phyloP scores from a whole-genome alignment of 2,888 invertebrate genomes.

The Eulithis prunata region DNA sequence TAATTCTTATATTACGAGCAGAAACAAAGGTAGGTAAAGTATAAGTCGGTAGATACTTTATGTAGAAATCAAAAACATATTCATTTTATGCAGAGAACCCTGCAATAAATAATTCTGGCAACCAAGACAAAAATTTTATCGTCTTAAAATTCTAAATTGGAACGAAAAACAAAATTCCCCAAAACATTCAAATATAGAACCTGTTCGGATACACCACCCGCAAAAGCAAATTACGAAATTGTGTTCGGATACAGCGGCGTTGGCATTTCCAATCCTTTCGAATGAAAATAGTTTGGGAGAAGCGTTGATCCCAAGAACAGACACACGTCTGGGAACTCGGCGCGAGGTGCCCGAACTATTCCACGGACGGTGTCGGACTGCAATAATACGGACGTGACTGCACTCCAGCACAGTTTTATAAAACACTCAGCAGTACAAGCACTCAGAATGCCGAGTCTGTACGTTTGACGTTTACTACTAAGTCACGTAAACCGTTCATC shows the following conservation, averaged over 20 bases:
- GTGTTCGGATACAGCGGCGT: constrained; percentile 21
- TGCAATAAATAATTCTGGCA: neutral
- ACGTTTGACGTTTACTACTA: too few species aligned
- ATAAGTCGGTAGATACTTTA: too few species aligned
- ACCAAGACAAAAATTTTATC: neutral
- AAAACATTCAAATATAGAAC: constrained; percentile 19
- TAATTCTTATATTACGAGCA: too few species aligned
- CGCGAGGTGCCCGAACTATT: constrained; percentile 38
- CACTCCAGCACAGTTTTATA: constrained; percentile 31
- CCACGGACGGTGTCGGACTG: constrained; percentile 41
- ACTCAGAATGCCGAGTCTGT: too few species aligned
- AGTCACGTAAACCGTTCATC: too few species aligned
- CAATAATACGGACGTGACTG: constrained; percentile 50
- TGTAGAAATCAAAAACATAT: too few species aligned
- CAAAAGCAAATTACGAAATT: constrained; percentile 26
- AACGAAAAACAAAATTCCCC: neutral
- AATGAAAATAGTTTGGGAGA: constrained; percentile 36
- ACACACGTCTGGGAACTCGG: constrained; percentile 34
- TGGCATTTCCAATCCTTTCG: constrained; percentile 32
- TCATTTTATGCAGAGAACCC: too few species aligned
- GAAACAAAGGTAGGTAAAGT: too few species aligned
- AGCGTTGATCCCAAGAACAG: constrained; percentile 36
- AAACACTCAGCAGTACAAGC: constrained; percentile 1
- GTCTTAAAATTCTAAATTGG: neutral
- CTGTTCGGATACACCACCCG: constrained; percentile 7